Evolutionary conservation across 35 echinoderm and acorn worm species (phyloP).

Genomic region (Diadema setosum): DNA sequence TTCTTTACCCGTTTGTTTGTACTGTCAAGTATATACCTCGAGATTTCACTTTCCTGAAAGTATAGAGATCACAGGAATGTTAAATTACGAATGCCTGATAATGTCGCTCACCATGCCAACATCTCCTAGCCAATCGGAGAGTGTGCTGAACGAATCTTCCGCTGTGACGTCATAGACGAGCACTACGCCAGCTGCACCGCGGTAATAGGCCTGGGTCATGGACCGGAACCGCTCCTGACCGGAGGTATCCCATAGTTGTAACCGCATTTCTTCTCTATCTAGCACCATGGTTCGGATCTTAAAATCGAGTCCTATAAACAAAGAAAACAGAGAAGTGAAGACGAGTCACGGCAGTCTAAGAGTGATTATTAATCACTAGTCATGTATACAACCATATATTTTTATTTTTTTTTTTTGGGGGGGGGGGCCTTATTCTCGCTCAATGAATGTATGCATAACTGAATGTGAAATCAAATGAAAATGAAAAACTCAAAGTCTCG

Average conservation of each 20-base stretch:
- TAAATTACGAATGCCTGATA: too few species aligned
- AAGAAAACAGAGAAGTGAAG: not conserved
- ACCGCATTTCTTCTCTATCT: not conserved
- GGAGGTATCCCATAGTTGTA: not conserved
- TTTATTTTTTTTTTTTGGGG: too few species aligned
- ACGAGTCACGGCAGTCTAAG: too few species aligned
- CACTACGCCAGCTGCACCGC: slow-evolving; percentile 63
- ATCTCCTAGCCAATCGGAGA: slow-evolving; percentile 71
- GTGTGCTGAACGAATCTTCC: slow-evolving; percentile 38
- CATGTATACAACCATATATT: not conserved
- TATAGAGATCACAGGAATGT: too few species aligned
- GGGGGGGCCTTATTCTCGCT: too few species aligned
- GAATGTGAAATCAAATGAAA: too few species aligned
- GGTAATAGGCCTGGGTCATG: slow-evolving; percentile 86
- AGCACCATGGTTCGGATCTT: slow-evolving; percentile 53
- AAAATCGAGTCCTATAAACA: slow-evolving; percentile 71
- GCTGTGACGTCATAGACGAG: slow-evolving; percentile 82
- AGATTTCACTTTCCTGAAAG: too few species aligned
- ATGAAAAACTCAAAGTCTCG: too few species aligned
- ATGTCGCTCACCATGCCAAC: slow-evolving; percentile 51
- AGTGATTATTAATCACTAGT: too few species aligned
- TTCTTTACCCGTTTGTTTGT: too few species aligned
- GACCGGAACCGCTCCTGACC: slow-evolving; percentile 94
- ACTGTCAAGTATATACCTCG: too few species aligned
- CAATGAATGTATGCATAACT: not conserved